Conservation (phyloP, 37 sponge, comb jelly and placozoan species). For the Diacarnus erythraeanus region DNA sequence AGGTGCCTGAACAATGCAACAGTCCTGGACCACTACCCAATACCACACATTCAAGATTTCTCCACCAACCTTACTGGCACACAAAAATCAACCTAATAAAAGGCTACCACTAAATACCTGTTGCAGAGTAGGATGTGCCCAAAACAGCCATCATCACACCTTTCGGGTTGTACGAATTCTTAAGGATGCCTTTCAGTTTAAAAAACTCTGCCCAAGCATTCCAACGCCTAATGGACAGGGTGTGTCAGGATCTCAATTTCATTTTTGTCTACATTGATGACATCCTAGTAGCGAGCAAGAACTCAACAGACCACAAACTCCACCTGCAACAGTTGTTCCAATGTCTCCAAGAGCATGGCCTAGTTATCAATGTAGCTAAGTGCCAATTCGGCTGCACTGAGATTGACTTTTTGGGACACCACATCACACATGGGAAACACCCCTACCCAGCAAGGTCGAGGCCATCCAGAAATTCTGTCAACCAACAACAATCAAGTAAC, state of each 20-base stretch:
- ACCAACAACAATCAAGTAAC: conserved; percentile 25
- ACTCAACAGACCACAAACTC: conserved; percentile 5
- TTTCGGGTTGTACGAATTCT: neutral
- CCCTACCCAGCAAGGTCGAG: conserved; percentile 31
- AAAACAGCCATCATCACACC: conserved; percentile 20
- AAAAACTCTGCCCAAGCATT: conserved; percentile 47
- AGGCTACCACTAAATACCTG: conserved; percentile 37
- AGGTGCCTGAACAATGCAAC: conserved; percentile 47
- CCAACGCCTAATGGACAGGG: conserved; percentile 53
- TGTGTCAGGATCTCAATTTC: conserved; percentile 41
- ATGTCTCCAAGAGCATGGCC: conserved; percentile 24
- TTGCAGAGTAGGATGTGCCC: conserved; percentile 21
- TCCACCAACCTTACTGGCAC: conserved; percentile 7
- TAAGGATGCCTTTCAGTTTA: conserved; percentile 26
- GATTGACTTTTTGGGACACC: conserved; percentile 48
- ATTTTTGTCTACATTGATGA: conserved; percentile 38
- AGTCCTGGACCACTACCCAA: conserved; percentile 53
- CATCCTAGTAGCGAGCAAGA: conserved; percentile 40
- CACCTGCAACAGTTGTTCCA: conserved; percentile 37
- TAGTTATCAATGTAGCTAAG: conserved; percentile 29
- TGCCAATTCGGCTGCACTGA: conserved; percentile 20
- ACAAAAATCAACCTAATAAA: conserved; percentile 10
- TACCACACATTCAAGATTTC: conserved; percentile 68
- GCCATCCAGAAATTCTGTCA: conserved; percentile 31
- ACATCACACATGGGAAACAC: conserved; percentile 9